phyloP scores from a whole-genome alignment of 92 coral and sea anemone species.

The Paragorgia papillata region DNA sequence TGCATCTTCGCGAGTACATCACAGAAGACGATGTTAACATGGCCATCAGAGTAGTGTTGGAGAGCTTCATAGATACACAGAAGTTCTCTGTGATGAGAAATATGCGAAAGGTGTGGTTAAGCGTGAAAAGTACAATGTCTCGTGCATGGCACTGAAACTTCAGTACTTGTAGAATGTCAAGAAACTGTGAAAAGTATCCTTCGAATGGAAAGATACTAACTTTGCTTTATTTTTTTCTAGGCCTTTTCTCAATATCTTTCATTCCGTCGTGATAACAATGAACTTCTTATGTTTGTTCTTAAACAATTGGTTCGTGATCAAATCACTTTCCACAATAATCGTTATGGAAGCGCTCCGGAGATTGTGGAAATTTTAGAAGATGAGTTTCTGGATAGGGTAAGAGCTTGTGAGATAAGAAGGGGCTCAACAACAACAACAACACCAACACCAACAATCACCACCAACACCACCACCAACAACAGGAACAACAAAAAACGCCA shows the following conservation, averaged over 20 bases:
- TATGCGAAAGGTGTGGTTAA: conserved; percentile 80
- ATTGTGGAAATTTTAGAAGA: conserved; percentile 89
- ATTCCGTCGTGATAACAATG: conserved; percentile 94
- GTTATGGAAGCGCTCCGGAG: conserved; percentile 83
- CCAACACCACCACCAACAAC: too few relatives aligned
- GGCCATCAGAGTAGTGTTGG: conserved; percentile 99
- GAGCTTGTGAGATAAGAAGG: conserved; percentile 9
- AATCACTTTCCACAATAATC: conserved; percentile 78
- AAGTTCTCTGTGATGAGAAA: conserved; percentile 97
- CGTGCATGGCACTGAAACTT: neutral
- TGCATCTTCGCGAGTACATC: conserved; percentile 91
- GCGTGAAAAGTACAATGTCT: neutral
- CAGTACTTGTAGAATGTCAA: too few relatives aligned
- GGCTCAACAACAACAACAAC: neutral
- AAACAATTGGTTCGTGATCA: conserved; percentile 91
- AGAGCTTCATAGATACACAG: conserved; percentile 98
- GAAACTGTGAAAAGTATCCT: too few relatives aligned
- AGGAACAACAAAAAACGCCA: too few relatives aligned
- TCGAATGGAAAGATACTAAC: too few relatives aligned
- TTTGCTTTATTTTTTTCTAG: conserved; percentile 56
- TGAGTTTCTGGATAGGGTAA: conserved; percentile 88
- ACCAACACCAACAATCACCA: too few relatives aligned
- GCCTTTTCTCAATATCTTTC: conserved; percentile 90
- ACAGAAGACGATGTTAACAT: conserved; percentile 97
- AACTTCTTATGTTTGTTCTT: conserved; percentile 86